Conservation (phyloP, 2,113 vertebrate species). For the Ictalurus punctatus region DNA sequence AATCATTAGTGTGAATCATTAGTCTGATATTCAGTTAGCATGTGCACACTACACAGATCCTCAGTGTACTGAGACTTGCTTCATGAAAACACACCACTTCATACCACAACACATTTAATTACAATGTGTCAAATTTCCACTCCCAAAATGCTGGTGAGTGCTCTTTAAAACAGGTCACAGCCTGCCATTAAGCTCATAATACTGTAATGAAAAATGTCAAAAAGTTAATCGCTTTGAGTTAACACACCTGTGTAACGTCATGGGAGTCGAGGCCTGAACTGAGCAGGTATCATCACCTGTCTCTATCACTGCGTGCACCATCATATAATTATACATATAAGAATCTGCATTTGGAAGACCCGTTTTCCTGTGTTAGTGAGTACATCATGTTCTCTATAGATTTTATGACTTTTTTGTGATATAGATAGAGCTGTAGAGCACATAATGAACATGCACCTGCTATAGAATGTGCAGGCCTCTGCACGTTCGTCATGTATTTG, state of each 20-base stretch:
- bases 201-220: conserved; percentile 28
- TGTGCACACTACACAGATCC: neutral
- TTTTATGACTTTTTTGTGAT: conserved; percentile 63
- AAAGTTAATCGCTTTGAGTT: conserved; percentile 23
- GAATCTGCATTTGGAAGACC: conserved; percentile 46
- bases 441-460: conserved; percentile 39
- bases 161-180: conserved; percentile 29
- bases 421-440: conserved; percentile 39
- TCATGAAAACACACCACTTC: neutral
- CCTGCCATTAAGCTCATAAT: conserved; percentile 35
- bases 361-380: conserved; percentile 32
- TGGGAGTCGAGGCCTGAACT: neutral
- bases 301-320: conserved; percentile 10
- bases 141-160: neutral
- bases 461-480: neutral
- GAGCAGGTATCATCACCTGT: neutral
- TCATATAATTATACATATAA: conserved; percentile 37
- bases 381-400: conserved; percentile 59
- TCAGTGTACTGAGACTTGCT: neutral
- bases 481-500: neutral
- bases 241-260: conserved; percentile 19
- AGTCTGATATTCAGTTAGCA: neutral
- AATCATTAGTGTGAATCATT: neutral
- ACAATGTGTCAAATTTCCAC: conserved; percentile 7
- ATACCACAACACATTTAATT: conserved; percentile 11